Conservation (phyloP, 2,888 invertebrate genomes). For the Dusona sp. region DNA sequence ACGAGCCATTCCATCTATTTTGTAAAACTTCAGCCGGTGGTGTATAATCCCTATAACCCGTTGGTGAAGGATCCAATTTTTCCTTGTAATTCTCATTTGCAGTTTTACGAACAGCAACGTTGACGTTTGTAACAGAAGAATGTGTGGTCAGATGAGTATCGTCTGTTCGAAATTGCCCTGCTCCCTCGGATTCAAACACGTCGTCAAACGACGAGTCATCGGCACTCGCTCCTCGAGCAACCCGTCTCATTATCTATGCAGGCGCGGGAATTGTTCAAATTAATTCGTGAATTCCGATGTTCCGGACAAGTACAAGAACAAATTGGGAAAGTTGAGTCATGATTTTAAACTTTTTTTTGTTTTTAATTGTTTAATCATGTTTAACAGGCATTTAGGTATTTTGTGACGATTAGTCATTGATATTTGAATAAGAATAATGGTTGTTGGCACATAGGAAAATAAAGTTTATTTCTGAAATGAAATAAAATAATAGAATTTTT, state of each 20-base stretch:
- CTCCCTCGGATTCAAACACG: slow-evolving; percentile 88
- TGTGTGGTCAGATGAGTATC: slow-evolving; percentile 28
- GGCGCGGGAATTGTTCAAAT: background rate
- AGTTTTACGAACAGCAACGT: slow-evolving; percentile 6
- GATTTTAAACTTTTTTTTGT: background rate
- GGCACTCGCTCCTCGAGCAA: slow-evolving; percentile 84
- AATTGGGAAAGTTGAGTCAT: background rate
- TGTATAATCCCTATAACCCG: slow-evolving; percentile 92
- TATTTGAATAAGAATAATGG: no score
- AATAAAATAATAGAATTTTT: background rate
- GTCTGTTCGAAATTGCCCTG: slow-evolving; percentile 39
- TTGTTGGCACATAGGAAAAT: background rate
- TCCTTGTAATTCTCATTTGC: slow-evolving; percentile 26
- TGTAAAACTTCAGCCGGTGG: slow-evolving; percentile 89
- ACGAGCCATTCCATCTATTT: slow-evolving; percentile 74
- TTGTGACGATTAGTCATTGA: no score
- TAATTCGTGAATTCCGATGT: background rate
- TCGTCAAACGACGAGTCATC: slow-evolving; percentile 94
- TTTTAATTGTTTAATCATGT: background rate
- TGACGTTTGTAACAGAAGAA: background rate
- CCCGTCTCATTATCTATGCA: slow-evolving; percentile 61
- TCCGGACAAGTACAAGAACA: background rate
- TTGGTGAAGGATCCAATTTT: slow-evolving; percentile 87
- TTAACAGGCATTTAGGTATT: background rate
- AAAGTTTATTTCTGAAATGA: background rate